Evolutionary conservation across 2,888 invertebrate species (phyloP).

Genomic region (Tenthredo notha): DNA sequence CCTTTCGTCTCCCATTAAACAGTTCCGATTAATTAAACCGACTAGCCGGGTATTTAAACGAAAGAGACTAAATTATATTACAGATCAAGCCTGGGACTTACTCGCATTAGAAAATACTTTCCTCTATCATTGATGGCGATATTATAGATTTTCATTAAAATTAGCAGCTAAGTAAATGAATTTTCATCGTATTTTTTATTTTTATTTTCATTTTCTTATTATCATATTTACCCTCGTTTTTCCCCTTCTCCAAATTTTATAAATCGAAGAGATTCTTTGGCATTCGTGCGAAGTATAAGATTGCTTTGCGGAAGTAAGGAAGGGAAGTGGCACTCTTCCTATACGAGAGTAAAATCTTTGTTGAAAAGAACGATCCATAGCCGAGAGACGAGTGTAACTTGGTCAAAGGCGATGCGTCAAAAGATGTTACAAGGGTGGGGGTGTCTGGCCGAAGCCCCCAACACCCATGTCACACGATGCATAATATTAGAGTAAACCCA

Average conservation of each 20-base stretch:
- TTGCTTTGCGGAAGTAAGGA: neutral
- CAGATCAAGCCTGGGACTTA: neutral
- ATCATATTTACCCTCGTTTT: too few relatives aligned
- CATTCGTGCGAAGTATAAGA: neutral
- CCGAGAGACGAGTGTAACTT: constrained; percentile 20
- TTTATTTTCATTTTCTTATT: too few relatives aligned
- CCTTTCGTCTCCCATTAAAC: neutral
- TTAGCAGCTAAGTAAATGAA: too few relatives aligned
- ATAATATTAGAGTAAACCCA: neutral
- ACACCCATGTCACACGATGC: constrained; percentile 41
- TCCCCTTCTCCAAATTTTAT: neutral
- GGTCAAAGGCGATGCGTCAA: constrained; percentile 47
- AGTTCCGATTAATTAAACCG: constrained; percentile 33
- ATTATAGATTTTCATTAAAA: neutral
- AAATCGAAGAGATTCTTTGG: neutral
- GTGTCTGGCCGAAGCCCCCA: constrained; percentile 47
- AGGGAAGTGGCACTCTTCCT: neutral
- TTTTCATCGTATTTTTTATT: too few relatives aligned
- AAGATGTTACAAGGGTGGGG: constrained; percentile 44
- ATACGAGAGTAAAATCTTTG: neutral
- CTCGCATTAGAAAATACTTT: neutral
- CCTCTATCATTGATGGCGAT: neutral
- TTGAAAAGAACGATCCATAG: neutral
- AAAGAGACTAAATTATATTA: neutral
- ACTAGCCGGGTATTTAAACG: neutral